These are phyloP conservation scores for Metaphire vulgaris DNA, from an alignment of 1,140 invertebrate species.

Conservation along the genomic window DNA sequence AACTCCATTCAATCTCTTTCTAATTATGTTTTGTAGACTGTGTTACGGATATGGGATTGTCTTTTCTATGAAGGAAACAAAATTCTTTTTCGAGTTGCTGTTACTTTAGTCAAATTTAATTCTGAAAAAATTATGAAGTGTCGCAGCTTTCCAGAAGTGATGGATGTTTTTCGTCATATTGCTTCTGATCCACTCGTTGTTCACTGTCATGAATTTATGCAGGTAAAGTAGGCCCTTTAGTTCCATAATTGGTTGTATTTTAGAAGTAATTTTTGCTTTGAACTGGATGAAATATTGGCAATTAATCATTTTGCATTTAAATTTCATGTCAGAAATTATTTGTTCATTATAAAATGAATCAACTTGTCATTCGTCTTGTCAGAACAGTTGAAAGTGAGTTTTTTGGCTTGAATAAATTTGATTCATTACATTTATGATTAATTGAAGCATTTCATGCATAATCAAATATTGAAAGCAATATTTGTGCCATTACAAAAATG, in stretches of 20 bases:
- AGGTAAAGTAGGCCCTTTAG: constrained; percentile 55
- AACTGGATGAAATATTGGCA: not conserved
- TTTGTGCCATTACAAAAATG: constrained; percentile 5
- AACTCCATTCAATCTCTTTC: constrained; percentile 80
- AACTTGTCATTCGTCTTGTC: no score
- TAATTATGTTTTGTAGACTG: constrained; percentile 70
- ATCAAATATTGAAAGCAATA: no score
- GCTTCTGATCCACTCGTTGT: constrained; percentile 65
- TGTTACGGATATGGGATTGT: constrained; percentile 87
- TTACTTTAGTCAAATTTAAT: constrained; percentile 72
- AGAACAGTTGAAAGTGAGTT: no score
- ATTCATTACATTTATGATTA: no score
- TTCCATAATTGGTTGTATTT: not conserved
- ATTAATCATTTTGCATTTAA: not conserved
- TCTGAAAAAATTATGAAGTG: constrained; percentile 64
- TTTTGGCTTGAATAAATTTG: no score
- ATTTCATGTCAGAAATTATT: not conserved
- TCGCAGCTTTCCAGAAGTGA: constrained; percentile 66
- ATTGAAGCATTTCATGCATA: no score
- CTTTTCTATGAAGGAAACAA: constrained; percentile 88
- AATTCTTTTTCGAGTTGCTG: constrained; percentile 73
- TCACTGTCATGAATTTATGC: constrained; percentile 76
- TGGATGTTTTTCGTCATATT: constrained; percentile 70
- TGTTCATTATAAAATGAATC: no score
- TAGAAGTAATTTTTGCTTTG: not conserved